A percentile compares a stretch with the other conserved stretches of the same genome.
Evolutionary conservation across 2,888 invertebrate species (phyloP).

Genomic region (Tillus elongatus): DNA sequence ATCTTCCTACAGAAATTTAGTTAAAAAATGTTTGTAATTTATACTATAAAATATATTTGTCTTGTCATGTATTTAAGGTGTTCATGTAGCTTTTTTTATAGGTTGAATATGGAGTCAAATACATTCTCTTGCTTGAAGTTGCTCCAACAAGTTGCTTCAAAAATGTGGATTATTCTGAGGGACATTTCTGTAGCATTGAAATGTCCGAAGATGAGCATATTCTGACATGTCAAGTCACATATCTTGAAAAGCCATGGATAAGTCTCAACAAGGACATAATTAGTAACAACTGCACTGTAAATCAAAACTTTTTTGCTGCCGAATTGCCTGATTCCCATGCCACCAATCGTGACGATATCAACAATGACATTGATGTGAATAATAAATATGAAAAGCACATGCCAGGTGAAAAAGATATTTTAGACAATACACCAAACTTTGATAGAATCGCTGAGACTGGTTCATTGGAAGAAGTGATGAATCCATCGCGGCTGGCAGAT

Average conservation of each 20-base stretch:
- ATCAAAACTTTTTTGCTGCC: conserved; percentile 41
- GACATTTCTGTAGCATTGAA: conserved; percentile 39
- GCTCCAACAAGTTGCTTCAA: conserved; percentile 34
- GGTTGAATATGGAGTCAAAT: conserved; percentile 54
- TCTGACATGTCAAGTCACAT: conserved; percentile 50
- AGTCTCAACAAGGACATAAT: conserved; percentile 52
- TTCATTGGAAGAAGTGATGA: too few relatives aligned
- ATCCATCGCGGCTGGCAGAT: conserved; percentile 27
- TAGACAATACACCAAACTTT: conserved; percentile 22
- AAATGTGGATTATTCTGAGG: conserved; percentile 27
- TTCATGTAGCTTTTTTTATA: conserved; percentile 30
- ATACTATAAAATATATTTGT: too few relatives aligned
- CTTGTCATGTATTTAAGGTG: neutral
- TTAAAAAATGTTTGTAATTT: too few relatives aligned
- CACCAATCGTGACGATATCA: conserved; percentile 27
- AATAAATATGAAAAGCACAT: conserved; percentile 17
- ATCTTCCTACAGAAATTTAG: too few relatives aligned
- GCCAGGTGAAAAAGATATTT: conserved; percentile 14
- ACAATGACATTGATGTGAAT: conserved; percentile 33
- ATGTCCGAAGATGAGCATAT: conserved; percentile 22
- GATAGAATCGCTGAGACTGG: conserved; percentile 35
- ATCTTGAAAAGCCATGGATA: conserved; percentile 59
- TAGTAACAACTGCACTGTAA: conserved; percentile 56
- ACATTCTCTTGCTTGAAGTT: conserved; percentile 47
- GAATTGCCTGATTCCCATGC: conserved; percentile 20